A percentile compares a stretch with the other conserved stretches of the same genome.
Evolutionary conservation across 2,888 invertebrate genomes (phyloP).

Genomic region (Omphaloscelis lunosa): DNA sequence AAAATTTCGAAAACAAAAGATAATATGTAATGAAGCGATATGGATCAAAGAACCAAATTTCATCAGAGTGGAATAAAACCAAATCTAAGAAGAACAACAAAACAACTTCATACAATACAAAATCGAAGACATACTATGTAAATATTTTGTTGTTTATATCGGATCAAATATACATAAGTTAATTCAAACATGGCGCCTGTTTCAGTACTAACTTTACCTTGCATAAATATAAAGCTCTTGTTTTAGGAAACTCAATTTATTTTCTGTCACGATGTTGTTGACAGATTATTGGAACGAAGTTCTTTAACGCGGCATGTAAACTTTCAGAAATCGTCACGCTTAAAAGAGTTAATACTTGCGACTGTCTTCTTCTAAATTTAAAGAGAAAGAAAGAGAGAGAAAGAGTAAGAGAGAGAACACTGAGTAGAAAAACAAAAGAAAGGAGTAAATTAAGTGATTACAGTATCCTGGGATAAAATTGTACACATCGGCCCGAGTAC

Average conservation of each 20-base stretch:
- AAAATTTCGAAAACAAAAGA: not conserved
- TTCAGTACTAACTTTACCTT: conserved; percentile 28
- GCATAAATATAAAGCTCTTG: conserved; percentile 24
- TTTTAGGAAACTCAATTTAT: conserved; percentile 55
- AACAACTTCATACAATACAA: not conserved
- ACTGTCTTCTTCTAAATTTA: too few relatives aligned
- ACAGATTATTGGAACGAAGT: conserved; percentile 4
- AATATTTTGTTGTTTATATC: not conserved
- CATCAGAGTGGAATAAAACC: not conserved
- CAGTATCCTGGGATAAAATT: too few relatives aligned
- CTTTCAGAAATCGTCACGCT: too few relatives aligned
- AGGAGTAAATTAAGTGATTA: too few relatives aligned
- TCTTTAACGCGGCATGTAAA: too few relatives aligned
- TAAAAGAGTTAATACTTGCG: too few relatives aligned
- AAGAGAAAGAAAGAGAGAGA: too few relatives aligned
- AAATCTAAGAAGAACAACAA: not conserved
- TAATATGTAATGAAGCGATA: too few relatives aligned
- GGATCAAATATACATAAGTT: conserved; percentile 2
- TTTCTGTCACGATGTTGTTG: conserved; percentile 16
- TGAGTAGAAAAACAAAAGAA: too few relatives aligned
- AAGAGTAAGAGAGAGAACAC: too few relatives aligned
- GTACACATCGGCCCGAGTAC: too few relatives aligned
- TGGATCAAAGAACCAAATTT: too few relatives aligned
- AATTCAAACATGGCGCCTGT: conserved; percentile 5
- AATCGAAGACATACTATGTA: not conserved